Conservation (phyloP, 2,888 invertebrate species). For the Nephrocerus scutellatus region DNA sequence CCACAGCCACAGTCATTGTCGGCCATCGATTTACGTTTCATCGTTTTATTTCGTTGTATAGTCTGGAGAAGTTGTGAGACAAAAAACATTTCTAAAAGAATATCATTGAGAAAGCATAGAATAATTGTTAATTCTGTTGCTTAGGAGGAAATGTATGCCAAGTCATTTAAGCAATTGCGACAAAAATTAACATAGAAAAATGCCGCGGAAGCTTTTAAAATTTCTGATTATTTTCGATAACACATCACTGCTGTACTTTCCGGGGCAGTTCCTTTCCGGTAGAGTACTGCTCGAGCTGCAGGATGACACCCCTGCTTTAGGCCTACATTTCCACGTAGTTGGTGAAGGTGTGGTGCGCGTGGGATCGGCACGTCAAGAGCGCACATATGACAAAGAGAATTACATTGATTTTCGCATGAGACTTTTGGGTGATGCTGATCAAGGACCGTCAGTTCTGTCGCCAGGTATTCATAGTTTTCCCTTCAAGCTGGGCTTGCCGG, state of each 20-base stretch:
- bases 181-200: no score
- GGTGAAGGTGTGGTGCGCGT: slow-evolving; percentile 91
- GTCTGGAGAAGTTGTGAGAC: no score
- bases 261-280: slow-evolving; percentile 87
- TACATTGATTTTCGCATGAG: slow-evolving; percentile 94
- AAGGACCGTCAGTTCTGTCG: slow-evolving; percentile 74
- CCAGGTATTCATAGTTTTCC: slow-evolving; percentile 94
- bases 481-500: slow-evolving; percentile 82
- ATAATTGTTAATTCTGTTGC: no score
- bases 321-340: slow-evolving; percentile 87
- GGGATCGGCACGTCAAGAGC: slow-evolving; percentile 72
- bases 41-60: no score
- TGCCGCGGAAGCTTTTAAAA: slow-evolving; percentile 84
- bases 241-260: slow-evolving; percentile 85
- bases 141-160: no score
- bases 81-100: no score
- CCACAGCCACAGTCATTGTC: no score
- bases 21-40: no score
- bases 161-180: no score
- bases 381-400: slow-evolving; percentile 85
- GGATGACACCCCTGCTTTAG: slow-evolving; percentile 86
- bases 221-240: slow-evolving; percentile 92
- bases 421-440: slow-evolving; percentile 78
- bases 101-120: no score
- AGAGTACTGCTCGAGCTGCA: slow-evolving; percentile 87